These are phyloP conservation scores for Cyprinus carpio DNA, from an alignment of 2,113 vertebrate species.

Conservation along the genomic window DNA sequence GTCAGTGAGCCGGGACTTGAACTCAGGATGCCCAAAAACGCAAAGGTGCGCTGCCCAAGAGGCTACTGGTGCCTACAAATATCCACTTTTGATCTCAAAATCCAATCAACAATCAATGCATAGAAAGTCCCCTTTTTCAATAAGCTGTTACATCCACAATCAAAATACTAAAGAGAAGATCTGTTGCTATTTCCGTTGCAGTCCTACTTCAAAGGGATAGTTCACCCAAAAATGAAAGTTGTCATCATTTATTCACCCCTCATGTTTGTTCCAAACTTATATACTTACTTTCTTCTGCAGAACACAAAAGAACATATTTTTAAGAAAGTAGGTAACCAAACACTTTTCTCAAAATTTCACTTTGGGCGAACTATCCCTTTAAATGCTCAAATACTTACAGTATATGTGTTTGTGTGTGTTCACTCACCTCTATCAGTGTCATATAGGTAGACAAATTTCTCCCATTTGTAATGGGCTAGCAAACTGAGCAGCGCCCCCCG, in stretches of 20 bases:
- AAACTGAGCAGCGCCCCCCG: constrained; percentile 89
- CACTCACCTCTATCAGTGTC: constrained; percentile 95
- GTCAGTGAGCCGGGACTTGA: no score
- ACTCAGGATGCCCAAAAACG: no score
- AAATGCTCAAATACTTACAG: neutral
- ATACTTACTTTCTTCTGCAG: neutral
- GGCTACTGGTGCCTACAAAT: no score
- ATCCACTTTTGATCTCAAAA: no score
- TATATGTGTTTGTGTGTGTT: constrained; percentile 17
- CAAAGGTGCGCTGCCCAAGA: no score
- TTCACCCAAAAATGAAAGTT: neutral
- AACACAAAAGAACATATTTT: neutral
- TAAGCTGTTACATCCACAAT: neutral
- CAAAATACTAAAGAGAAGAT: neutral
- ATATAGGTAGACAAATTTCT: constrained; percentile 96
- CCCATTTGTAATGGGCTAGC: constrained; percentile 92
- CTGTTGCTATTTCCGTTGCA: neutral
- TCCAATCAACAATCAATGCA: neutral
- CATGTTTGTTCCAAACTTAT: neutral
- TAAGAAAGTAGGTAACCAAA: neutral
- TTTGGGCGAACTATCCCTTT: neutral
- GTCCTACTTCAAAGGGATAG: neutral
- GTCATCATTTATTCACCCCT: neutral
- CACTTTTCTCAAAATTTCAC: neutral
- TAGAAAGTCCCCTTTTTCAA: neutral